A percentile compares a stretch with the other conserved stretches of the same genome.
These are phyloP conservation scores for Reticulitermes lucifugus DNA, from an alignment of 2,888 invertebrate species.

Conservation along the genomic window DNA sequence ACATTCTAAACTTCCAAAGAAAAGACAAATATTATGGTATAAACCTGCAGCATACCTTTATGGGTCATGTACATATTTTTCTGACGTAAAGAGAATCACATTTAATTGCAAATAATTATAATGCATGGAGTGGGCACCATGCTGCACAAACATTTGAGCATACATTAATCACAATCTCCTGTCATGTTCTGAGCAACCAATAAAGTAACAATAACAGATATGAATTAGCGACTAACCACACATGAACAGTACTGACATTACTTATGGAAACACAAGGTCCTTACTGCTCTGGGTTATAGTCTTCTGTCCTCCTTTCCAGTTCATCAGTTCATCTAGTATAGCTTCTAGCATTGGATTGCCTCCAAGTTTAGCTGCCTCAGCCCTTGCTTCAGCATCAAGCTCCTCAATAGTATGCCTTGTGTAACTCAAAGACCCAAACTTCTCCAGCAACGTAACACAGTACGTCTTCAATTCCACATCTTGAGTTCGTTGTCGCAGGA, in stretches of 20 bases:
- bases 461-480: constrained; percentile 94
- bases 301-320: constrained; percentile 64
- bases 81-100: neutral
- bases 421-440: constrained; percentile 90
- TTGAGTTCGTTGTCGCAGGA: constrained; percentile 89
- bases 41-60: too few species aligned
- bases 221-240: neutral
- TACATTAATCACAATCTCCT: neutral
- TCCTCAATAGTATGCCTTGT: constrained; percentile 79
- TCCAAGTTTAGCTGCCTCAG: constrained; percentile 81
- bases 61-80: too few species aligned
- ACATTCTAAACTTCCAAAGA: too few species aligned
- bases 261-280: neutral
- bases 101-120: neutral
- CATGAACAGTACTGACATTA: neutral
- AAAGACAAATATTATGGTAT: too few species aligned
- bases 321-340: constrained; percentile 79
- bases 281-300: constrained; percentile 1
- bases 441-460: constrained; percentile 87
- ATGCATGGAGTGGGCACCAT: neutral
- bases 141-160: neutral
- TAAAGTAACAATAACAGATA: neutral
- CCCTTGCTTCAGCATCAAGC: constrained; percentile 79
- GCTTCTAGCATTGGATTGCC: constrained; percentile 84
- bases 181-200: neutral